Conservation (phyloP, 2,797 vertebrate species). For the Taeniopygia guttata region DNA sequence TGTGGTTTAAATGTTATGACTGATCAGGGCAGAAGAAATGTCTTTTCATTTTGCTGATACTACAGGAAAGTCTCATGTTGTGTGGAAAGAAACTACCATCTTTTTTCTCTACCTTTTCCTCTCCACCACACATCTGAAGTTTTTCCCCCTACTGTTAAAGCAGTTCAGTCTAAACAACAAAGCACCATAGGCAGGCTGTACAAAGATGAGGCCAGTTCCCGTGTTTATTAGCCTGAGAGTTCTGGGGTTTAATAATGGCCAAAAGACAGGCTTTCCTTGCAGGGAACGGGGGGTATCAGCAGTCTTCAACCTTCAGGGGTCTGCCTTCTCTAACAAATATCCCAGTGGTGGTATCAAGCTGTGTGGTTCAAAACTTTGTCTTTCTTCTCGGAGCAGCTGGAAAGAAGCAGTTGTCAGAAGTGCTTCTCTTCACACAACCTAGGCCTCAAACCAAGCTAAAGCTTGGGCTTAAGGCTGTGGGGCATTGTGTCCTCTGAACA, state of each 20-base stretch:
- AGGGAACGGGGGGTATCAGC: neutral
- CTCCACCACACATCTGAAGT: conserved; percentile 27
- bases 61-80: conserved; percentile 48
- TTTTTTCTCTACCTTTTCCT: conserved; percentile 3
- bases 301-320: neutral
- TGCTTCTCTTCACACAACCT: neutral
- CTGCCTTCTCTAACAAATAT: neutral
- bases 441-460: neutral
- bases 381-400: neutral
- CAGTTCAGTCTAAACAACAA: conserved; percentile 58
- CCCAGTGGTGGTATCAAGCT: neutral
- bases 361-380: neutral
- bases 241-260: neutral
- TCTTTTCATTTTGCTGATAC: conserved; percentile 47
- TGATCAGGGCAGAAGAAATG: conserved; percentile 29
- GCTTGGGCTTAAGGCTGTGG: too few species aligned
- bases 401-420: neutral
- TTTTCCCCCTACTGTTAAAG: conserved; percentile 60
- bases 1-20: conserved; percentile 54
- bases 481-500: rapidly evolving
- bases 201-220: conserved; percentile 18
- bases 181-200: conserved; percentile 23
- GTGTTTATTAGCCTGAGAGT: conserved; percentile 27
- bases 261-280: neutral
- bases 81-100: conserved; percentile 13